Evolutionary conservation across 2,113 vertebrate species (phyloP).

Genomic region (Thalassarche chlororhynchos): DNA sequence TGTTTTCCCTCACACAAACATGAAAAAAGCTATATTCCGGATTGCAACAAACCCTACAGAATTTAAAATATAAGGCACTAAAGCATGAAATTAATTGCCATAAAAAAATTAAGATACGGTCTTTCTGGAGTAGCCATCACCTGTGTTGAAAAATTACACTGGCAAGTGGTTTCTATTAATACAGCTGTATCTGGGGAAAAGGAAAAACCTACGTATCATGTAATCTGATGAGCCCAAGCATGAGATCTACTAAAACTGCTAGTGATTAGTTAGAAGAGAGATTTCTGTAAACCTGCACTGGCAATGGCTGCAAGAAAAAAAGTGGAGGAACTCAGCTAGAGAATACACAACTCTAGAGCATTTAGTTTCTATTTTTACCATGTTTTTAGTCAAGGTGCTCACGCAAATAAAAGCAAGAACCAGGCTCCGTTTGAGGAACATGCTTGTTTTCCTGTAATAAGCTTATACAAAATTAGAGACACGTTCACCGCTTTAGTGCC

Average conservation of each 20-base stretch:
- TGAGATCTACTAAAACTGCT: not conserved
- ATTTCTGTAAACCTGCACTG: not conserved
- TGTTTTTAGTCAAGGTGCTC: not conserved
- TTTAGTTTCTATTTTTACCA: slow-evolving; percentile 32
- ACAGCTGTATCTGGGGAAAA: not conserved
- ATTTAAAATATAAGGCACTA: not conserved
- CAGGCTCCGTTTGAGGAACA: not conserved
- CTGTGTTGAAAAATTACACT: not conserved
- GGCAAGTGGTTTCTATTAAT: not conserved
- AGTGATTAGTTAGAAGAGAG: not conserved
- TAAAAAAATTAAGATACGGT: not conserved
- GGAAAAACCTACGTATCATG: fast-evolving
- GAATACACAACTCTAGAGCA: not conserved
- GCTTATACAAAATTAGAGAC: not conserved
- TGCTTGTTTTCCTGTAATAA: not conserved
- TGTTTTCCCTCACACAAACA: not conserved
- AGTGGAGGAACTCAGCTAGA: not conserved
- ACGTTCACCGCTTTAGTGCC: not conserved
- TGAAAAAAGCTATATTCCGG: not conserved
- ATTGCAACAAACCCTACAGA: not conserved
- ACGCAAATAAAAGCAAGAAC: not conserved
- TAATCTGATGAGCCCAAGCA: not conserved
- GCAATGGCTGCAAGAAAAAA: not conserved
- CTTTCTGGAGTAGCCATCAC: not conserved
- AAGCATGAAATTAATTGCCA: not conserved